Base-by-base conservation (phyloP, 2,113 vertebrate species). In the Cyanoramphus novaezelandiae region DNA sequence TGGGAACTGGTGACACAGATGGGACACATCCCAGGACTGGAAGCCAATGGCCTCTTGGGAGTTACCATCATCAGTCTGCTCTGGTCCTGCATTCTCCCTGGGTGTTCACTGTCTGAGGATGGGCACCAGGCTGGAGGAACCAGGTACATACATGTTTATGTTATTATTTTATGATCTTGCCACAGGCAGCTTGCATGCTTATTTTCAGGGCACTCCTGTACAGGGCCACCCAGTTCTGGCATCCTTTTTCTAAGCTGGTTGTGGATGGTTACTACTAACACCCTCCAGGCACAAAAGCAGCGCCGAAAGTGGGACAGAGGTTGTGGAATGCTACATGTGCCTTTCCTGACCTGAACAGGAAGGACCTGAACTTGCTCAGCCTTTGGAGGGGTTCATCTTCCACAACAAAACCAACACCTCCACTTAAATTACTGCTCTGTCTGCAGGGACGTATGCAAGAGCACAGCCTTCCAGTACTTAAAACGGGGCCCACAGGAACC, bases 41-140 rank as follows among this genome's bases (percentile, higher is more conserved):
- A 59, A 57, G 35, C 28, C 57, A 92, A 33, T 17, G n/a, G 46
- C 27, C 37, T 85, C 60, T 47, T 65, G 33, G 13, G 64, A 89
- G 11, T 20, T 70, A 47, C 55, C 28, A 70, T 19, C 35, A 44
- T 31, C 69, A 49, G 35, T 29, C 17, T 43, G n/a, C 24, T 65
- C 65, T 55, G 31, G 53, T 55, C 35, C 41, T 16, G 10, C 43
- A 55, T 33, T 27, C 23, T 64, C 49, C 12, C 11, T 60, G 52
- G 37, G 27, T 39, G 19, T 59, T 67, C 1, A 1, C 63, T 64
- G 24, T n/a, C 33, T 0, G 1, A 70, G 24, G 46, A 67, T 9
- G 50, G 70, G n/a, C 24, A 35, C 20, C 28, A 25, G 31, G 17
- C 65, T 79, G 65, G n/a, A 70, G 20, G 46, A 24, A 75, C 23